Evolutionary conservation across 2,888 invertebrate species (phyloP).

Genomic region (Sinodicranocentrus sp.): DNA sequence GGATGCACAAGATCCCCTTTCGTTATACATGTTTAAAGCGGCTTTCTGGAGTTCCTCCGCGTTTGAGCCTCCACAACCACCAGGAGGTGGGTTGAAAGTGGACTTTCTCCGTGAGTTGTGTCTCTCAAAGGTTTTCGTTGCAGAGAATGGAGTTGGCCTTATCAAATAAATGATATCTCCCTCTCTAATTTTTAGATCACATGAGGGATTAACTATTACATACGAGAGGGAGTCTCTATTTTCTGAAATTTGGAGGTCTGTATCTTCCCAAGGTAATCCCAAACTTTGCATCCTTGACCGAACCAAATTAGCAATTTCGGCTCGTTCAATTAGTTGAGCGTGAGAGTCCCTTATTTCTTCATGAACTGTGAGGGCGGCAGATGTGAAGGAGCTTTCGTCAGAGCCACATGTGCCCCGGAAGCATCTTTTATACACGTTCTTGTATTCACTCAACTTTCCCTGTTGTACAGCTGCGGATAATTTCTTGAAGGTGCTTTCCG

Average conservation of each 20-base stretch:
- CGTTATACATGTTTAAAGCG: slow-evolving; percentile 70
- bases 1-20: slow-evolving; percentile 42
- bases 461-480: slow-evolving; percentile 64
- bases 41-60: slow-evolving; percentile 75
- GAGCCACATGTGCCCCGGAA: slow-evolving; percentile 75
- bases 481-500: slow-evolving; percentile 69
- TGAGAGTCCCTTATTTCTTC: slow-evolving; percentile 91
- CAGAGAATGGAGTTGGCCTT: slow-evolving; percentile 95
- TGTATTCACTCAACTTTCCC: slow-evolving; percentile 50
- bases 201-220: slow-evolving; percentile 98
- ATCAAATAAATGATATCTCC: slow-evolving; percentile 94
- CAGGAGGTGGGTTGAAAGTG: slow-evolving; percentile 65
- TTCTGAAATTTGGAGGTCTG: slow-evolving; percentile 85
- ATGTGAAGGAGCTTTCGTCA: slow-evolving; percentile 73
- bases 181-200: slow-evolving; percentile 96
- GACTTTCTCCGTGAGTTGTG: slow-evolving; percentile 91
- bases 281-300: slow-evolving; percentile 96
- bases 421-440: slow-evolving; percentile 66
- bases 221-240: slow-evolving; percentile 96
- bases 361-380: slow-evolving; percentile 74
- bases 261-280: slow-evolving; percentile 94
- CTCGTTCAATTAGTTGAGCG: slow-evolving; percentile 92
- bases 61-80: slow-evolving; percentile 42
- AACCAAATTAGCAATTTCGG: slow-evolving; percentile 95
- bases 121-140: slow-evolving; percentile 95